Evolutionary conservation across 2,113 vertebrate genomes (phyloP), one percentile per base, ranked within the genome.

Genomic region (Bucco capensis): DNA sequence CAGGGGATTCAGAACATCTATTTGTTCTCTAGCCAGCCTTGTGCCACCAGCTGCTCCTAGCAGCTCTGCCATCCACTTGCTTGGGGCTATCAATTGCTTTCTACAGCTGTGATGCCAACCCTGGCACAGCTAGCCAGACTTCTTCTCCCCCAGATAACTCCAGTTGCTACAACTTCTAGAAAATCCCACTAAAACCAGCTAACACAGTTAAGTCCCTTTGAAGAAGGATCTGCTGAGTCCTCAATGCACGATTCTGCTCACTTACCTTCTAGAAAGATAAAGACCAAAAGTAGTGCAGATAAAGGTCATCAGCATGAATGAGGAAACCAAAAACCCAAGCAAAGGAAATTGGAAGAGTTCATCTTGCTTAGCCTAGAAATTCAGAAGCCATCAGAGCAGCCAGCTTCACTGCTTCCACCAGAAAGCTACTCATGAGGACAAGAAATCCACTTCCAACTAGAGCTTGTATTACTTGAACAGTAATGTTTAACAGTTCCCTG

Each of bases 151-250:
- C 13, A 17, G 19, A 25, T n/a, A 91, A 69, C 21, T n/a, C 19
- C 11, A 49, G 23, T 3, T 37, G 27, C 19, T 33, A 7, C 13
- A 72, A 28, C 17, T 40, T 72, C 8, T 19, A 76, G 53, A 79
- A 85, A 79, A 79, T 19, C 46, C 25, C 15, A 14, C 7, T n/a
- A 56, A 56, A 24, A 79, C 0, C 53, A 22, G 27, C 10, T 61
- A 72, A 60, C 8, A 9, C 5, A 4, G 22, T 4, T 6, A 61
- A 81, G 21, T n/a, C 18, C 35, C 47, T 60, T 1, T 22, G 44
- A 33, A 65, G 46, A 23, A 2, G 5, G 37, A 44, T 28, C 54
- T 79, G 46, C 22, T 0, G 0, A 50, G 8, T 37, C 51, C 77
- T 78, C 88, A 67, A 5, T 4, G 7, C 9, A n/a, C 0, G 0